These are phyloP conservation scores for Excalfactoria chinensis DNA, from an alignment of 2,113 vertebrate genomes.

Conservation along the genomic window DNA sequence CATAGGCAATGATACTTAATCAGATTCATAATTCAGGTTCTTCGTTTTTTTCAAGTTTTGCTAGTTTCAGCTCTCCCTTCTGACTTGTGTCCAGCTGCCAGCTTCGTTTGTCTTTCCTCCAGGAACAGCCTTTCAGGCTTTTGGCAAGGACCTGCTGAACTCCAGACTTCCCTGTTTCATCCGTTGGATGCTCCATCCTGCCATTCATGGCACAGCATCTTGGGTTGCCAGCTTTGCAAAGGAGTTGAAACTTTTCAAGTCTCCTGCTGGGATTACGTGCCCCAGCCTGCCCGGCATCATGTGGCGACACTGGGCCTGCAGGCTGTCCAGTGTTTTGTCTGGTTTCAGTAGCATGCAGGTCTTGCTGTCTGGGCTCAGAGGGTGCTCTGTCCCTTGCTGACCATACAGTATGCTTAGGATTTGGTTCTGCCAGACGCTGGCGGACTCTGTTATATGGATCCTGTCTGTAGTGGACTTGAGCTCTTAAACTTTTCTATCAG, in stretches of 20 bases:
- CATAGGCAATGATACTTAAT: background rate
- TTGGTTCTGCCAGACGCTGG: background rate
- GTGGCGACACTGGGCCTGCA: rapidly evolving
- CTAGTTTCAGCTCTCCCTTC: slow-evolving; percentile 17
- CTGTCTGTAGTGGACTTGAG: background rate
- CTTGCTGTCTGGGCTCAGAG: background rate
- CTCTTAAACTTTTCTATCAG: background rate
- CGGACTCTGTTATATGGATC: background rate
- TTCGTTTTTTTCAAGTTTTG: background rate
- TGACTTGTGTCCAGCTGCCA: background rate
- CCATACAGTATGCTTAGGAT: rapidly evolving
- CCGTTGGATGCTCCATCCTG: rapidly evolving
- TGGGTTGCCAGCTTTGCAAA: background rate
- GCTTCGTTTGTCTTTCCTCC: background rate
- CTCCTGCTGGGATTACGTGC: background rate
- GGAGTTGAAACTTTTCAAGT: background rate
- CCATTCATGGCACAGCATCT: background rate
- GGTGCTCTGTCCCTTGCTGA: background rate
- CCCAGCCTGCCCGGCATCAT: background rate
- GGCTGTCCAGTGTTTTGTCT: background rate
- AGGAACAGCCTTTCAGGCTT: slow-evolving; percentile 15
- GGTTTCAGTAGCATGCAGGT: background rate
- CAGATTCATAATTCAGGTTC: background rate
- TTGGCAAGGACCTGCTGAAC: background rate
- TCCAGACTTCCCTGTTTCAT: background rate